Conservation (phyloP, 2,113 vertebrate species). For the Halcyon malimbica region DNA sequence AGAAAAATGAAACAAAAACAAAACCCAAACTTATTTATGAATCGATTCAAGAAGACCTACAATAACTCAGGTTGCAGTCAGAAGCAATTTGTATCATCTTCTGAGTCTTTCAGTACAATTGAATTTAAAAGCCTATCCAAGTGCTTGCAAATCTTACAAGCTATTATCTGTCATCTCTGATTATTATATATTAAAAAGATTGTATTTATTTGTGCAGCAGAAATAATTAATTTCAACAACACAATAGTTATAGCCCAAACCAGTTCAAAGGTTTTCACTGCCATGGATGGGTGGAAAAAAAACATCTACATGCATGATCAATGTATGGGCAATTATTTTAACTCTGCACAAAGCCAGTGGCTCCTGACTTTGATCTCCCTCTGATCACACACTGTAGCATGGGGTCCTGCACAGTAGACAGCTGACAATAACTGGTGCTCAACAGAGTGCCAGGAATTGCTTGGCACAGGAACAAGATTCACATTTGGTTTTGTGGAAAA, state of each 20-base stretch:
- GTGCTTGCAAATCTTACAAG: background rate
- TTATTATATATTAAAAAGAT: background rate
- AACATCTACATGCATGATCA: background rate
- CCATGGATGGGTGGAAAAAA: background rate
- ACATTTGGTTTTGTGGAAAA: background rate
- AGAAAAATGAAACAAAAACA: background rate
- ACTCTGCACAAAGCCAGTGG: background rate
- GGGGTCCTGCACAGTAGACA: accelerated
- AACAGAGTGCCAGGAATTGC: background rate
- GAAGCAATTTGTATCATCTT: background rate
- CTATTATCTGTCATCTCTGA: background rate
- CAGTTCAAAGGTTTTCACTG: background rate
- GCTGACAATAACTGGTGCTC: accelerated
- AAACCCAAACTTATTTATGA: background rate
- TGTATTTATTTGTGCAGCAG: background rate
- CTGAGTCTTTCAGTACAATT: background rate
- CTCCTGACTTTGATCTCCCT: background rate
- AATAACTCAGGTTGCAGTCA: background rate
- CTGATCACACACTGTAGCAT: background rate
- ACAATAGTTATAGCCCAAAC: background rate
- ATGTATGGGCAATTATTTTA: background rate
- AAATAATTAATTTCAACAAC: background rate
- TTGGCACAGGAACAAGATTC: background rate
- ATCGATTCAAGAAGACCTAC: background rate
- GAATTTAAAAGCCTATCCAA: background rate